These are phyloP conservation scores for Gnathonemus echidnorhynchus DNA, from an alignment of 2,113 vertebrate species.

Conservation along the genomic window DNA sequence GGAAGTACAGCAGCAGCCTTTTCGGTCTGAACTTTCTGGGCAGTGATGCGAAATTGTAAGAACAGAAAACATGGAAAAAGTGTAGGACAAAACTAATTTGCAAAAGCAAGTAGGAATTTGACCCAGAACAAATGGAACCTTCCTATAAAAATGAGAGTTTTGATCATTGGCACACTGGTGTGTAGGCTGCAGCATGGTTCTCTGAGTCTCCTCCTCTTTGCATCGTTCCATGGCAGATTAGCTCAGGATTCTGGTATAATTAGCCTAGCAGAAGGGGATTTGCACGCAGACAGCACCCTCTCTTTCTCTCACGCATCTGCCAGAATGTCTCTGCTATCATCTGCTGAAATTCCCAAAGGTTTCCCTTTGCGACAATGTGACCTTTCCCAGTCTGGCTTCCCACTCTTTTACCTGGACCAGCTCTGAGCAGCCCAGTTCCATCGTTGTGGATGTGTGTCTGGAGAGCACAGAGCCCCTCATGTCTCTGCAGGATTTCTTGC, in stretches of 20 bases:
- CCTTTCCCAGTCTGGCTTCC: constrained; percentile 30
- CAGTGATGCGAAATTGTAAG: constrained; percentile 43
- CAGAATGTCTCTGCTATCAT: not conserved
- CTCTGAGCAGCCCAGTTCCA: constrained; percentile 23
- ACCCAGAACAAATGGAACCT: not conserved
- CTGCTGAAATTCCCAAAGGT: constrained; percentile 22
- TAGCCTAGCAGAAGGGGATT: constrained; percentile 66
- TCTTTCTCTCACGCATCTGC: not conserved
- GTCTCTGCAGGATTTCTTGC: constrained; percentile 63
- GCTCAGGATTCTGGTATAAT: constrained; percentile 49
- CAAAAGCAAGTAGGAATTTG: not conserved
- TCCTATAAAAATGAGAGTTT: not conserved
- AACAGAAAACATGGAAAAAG: constrained; percentile 6
- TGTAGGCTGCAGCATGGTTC: not conserved
- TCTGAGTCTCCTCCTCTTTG: not conserved
- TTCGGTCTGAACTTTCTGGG: not conserved
- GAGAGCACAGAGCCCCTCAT: constrained; percentile 37
- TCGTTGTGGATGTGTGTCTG: constrained; percentile 35
- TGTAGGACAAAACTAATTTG: not conserved
- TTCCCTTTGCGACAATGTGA: constrained; percentile 29
- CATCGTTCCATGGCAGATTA: constrained; percentile 3
- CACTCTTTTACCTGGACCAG: constrained; percentile 40
- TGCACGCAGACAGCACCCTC: constrained; percentile 45
- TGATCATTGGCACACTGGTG: not conserved
- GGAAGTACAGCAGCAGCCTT: not conserved